A percentile compares a stretch with the other conserved stretches of the same genome.
These are phyloP conservation scores for Lagocephalus sceleratus DNA, from an alignment of 2,797 vertebrate genomes.

Conservation along the genomic window DNA sequence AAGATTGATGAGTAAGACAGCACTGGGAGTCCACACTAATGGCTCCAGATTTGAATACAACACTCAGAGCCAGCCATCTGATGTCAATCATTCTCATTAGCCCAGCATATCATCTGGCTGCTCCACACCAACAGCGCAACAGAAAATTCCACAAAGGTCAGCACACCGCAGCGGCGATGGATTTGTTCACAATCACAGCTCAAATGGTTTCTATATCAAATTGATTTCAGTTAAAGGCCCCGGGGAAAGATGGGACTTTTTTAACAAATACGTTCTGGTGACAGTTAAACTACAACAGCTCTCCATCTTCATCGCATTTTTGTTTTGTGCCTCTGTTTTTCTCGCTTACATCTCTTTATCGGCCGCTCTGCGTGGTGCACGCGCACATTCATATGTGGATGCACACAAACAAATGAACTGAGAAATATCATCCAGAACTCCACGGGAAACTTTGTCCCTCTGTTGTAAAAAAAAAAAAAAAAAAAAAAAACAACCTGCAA, in stretches of 20 bases:
- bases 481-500: constrained; percentile 2
- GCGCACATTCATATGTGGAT: constrained; percentile 31
- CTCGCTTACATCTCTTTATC: constrained; percentile 38
- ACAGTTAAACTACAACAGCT: constrained; percentile 36
- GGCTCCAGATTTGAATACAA: constrained; percentile 63
- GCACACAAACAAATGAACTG: constrained; percentile 27
- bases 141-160: constrained; percentile 79
- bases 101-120: constrained; percentile 58
- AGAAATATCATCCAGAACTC: constrained; percentile 41
- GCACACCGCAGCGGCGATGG: constrained; percentile 73
- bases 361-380: constrained; percentile 38
- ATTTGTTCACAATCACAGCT: constrained; percentile 74
- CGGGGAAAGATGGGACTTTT: constrained; percentile 54
- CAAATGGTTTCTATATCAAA: constrained; percentile 80
- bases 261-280: constrained; percentile 68
- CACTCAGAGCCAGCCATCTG: constrained; percentile 58
- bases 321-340: constrained; percentile 30
- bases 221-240: constrained; percentile 74
- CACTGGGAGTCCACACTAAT: constrained; percentile 55
- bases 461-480: constrained; percentile 17
- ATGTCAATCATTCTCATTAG: constrained; percentile 77
- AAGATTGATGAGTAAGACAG: too few relatives aligned
- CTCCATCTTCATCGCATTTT: constrained; percentile 36
- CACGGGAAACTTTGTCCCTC: constrained; percentile 43
- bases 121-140: constrained; percentile 61